Evolutionary conservation across 2,113 vertebrate species (phyloP).

Genomic region (Cyanoderma ruficeps): DNA sequence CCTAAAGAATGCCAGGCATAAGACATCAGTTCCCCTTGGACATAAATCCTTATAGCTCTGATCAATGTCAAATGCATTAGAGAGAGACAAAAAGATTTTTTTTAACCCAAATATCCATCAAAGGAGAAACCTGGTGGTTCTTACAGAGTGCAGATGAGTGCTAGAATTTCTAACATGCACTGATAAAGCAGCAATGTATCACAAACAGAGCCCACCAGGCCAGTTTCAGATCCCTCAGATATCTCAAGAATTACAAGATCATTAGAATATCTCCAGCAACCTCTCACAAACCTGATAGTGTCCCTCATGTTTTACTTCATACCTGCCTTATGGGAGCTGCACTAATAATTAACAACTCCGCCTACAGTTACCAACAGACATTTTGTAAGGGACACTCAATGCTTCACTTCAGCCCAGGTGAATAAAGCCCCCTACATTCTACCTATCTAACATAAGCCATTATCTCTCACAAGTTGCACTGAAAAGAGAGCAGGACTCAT

Average conservation of each 20-base stretch:
- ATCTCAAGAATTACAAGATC: not conserved
- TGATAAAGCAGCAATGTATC: not conserved
- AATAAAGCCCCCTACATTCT: not conserved
- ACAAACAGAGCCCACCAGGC: not conserved
- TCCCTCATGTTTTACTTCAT: not conserved
- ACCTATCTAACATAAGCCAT: not conserved
- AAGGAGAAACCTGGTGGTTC: not conserved
- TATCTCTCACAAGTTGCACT: not conserved
- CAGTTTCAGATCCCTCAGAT: not conserved
- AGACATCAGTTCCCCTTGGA: not conserved
- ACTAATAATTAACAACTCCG: not conserved
- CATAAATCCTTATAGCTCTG: not conserved
- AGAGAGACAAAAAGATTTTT: not conserved
- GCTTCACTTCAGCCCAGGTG: not conserved
- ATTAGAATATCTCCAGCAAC: not conserved
- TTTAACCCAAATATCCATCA: not conserved
- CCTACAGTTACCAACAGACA: not conserved
- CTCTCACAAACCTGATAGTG: not conserved
- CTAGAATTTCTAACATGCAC: not conserved
- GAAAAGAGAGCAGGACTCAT: not conserved
- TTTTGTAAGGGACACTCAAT: not conserved
- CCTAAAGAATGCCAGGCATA: not conserved
- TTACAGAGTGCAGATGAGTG: not conserved
- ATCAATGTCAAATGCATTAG: not conserved
- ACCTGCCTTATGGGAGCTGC: not conserved